Evolutionary conservation across 2,113 vertebrate genomes (phyloP).

Genomic region (Dicentrarchus labrax): DNA sequence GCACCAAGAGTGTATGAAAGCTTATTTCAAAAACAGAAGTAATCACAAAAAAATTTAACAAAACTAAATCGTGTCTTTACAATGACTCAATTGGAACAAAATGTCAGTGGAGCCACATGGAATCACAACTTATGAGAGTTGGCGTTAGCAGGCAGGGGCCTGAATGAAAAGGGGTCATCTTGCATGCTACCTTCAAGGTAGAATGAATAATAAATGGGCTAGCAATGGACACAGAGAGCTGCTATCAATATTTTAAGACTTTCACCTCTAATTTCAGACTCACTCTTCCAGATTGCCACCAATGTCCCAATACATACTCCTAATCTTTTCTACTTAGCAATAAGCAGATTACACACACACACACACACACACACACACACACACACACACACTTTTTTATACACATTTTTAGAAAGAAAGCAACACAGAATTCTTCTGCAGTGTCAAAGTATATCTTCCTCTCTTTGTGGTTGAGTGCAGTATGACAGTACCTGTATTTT

Average conservation of each 20-base stretch:
- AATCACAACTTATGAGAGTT: slow-evolving; percentile 60
- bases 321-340: slow-evolving; percentile 54
- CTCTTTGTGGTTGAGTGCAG: not conserved
- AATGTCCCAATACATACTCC: slow-evolving; percentile 69
- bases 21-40: slow-evolving; percentile 22
- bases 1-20: not conserved
- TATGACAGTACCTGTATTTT: slow-evolving; percentile 4
- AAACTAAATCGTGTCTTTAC: slow-evolving; percentile 34
- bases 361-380: slow-evolving; percentile 2
- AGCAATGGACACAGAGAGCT: slow-evolving; percentile 88
- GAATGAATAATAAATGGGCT: slow-evolving; percentile 95
- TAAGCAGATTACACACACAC: not conserved
- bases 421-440: slow-evolving; percentile 3
- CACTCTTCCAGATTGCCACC: slow-evolving; percentile 63
- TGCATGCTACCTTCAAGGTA: slow-evolving; percentile 91
- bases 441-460: not conserved
- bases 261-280: slow-evolving; percentile 81
- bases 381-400: slow-evolving; percentile 1
- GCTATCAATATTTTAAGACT: slow-evolving; percentile 93
- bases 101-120: slow-evolving; percentile 63
- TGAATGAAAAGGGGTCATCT: slow-evolving; percentile 83
- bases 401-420: not conserved
- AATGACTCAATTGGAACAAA: slow-evolving; percentile 60
- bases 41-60: slow-evolving; percentile 9
- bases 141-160: slow-evolving; percentile 79